A percentile compares a stretch with the other conserved stretches of the same genome.
phyloP scores from a whole-genome alignment of 2,888 invertebrate genomes.

The Hemicrepidius hirtus region DNA sequence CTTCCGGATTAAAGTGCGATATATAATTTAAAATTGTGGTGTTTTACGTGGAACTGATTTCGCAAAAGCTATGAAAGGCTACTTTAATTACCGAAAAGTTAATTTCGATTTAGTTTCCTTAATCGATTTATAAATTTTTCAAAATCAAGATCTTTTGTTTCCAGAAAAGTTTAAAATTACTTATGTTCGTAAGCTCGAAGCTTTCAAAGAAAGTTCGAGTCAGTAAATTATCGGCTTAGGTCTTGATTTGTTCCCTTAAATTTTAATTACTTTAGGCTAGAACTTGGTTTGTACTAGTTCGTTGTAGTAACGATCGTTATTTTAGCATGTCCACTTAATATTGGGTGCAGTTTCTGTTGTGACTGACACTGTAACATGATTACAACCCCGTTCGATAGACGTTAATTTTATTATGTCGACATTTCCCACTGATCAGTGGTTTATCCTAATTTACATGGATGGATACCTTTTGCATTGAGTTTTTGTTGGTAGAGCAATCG shows the following conservation, averaged over 20 bases:
- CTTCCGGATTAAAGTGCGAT: slow-evolving; percentile 38
- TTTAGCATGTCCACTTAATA: slow-evolving; percentile 24
- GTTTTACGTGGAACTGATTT: slow-evolving; percentile 11
- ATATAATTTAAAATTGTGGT: slow-evolving; percentile 27
- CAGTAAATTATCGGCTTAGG: slow-evolving; percentile 15
- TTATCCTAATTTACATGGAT: slow-evolving; percentile 43
- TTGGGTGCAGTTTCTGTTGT: slow-evolving; percentile 23
- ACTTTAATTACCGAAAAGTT: not conserved
- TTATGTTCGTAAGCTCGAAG: not conserved
- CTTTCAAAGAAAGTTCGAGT: not conserved
- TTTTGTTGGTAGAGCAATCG: slow-evolving; percentile 13
- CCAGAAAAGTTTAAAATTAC: no score
- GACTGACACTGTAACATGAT: slow-evolving; percentile 40
- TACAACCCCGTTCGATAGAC: slow-evolving; percentile 34
- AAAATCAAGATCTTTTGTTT: no score
- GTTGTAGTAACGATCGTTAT: slow-evolving; percentile 6
- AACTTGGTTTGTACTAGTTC: not conserved
- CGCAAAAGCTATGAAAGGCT: not conserved
- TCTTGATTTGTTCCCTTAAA: slow-evolving; percentile 9
- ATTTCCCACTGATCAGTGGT: slow-evolving; percentile 40
- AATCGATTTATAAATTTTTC: no score
- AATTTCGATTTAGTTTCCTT: not conserved
- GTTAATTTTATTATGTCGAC: slow-evolving; percentile 45
- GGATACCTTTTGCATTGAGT: slow-evolving; percentile 26
- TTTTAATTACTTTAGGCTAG: slow-evolving; percentile 12